Evolutionary conservation across 2,113 vertebrate species (phyloP), one percentile per base, ranked within the genome.

Genomic region (Datnioides undecimradiatus): DNA sequence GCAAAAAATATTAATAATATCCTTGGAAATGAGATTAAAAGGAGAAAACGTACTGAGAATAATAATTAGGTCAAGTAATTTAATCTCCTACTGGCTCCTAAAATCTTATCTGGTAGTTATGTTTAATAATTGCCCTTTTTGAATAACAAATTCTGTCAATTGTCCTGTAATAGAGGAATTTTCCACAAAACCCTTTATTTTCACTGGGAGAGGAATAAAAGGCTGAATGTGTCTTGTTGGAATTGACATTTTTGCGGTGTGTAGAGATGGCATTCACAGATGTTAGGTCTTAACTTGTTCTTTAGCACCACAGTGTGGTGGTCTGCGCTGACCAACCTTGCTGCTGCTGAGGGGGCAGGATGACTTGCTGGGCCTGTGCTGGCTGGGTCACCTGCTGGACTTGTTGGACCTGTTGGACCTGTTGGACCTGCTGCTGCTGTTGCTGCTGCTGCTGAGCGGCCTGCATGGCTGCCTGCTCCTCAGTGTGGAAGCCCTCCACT

Each of bases 401-500:
- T 16, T 95, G 95, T 29, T 97, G 96, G 71, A 97, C 59, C 11
- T 91, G 90, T 11, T 90, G 96, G 8, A 97, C 93, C 27, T 97
- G 96, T 34, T 68, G 95, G 0, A 95, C 94, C n/a, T 96, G 95
- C 52, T 97, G 95, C 73, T 96, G 96, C 3, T 95, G 85, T 41
- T 96, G 96, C 8, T 94, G 96, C 21, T 96, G 95, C 73, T 96
- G 96, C 25, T 96, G 96, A 21, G 95, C 95, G 38, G 96, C 97
- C 92, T 98, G 91, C 73, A 98, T 93, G 91, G 96, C 95, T 60
- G 96, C 95, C 88, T 98, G 98, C 83, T 99, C 98, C 87, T 99
- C 97, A 1, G 97, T 96, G 78, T 98, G 97, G 95, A 99, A 99
- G 75, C 98, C 98, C 89, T 98, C 98, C 90, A 99, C 98, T 27